These are phyloP conservation scores for Pristionchus exspectatus DNA, from an alignment of 2,888 invertebrate species.

Conservation along the genomic window DNA sequence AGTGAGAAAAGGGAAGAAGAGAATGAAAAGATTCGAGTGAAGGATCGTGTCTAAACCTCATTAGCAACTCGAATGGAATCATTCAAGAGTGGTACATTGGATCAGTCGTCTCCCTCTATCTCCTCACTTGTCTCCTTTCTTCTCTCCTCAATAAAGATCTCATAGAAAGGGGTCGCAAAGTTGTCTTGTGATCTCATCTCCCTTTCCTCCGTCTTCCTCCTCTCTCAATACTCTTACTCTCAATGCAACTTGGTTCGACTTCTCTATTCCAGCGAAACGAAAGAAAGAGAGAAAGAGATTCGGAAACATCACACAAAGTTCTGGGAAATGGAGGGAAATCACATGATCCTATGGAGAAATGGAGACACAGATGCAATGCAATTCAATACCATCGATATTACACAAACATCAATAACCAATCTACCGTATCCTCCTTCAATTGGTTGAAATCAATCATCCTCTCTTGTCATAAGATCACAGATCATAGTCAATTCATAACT, in stretches of 20 bases:
- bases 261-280: not conserved
- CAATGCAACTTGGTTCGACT: conserved; percentile 29
- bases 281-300: not conserved
- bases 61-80: not conserved
- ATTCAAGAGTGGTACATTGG: not conserved
- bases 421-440: not conserved
- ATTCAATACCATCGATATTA: not conserved
- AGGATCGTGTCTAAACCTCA: not conserved
- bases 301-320: conserved; percentile 4
- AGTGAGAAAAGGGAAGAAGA: not conserved
- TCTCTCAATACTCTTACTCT: not conserved
- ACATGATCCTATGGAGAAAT: not conserved
- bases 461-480: not conserved
- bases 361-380: not conserved
- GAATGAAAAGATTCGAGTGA: not conserved
- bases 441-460: not conserved
- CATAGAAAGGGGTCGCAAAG: not conserved
- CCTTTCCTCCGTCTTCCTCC: not conserved
- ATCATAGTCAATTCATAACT: not conserved
- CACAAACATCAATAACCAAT: not conserved
- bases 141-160: conserved; percentile 5
- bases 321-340: not conserved
- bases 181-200: not conserved
- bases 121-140: not conserved
- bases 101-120: not conserved